These are phyloP conservation scores for Bombus impatiens DNA, from an alignment of 1,140 invertebrate genomes.

Conservation along the genomic window DNA sequence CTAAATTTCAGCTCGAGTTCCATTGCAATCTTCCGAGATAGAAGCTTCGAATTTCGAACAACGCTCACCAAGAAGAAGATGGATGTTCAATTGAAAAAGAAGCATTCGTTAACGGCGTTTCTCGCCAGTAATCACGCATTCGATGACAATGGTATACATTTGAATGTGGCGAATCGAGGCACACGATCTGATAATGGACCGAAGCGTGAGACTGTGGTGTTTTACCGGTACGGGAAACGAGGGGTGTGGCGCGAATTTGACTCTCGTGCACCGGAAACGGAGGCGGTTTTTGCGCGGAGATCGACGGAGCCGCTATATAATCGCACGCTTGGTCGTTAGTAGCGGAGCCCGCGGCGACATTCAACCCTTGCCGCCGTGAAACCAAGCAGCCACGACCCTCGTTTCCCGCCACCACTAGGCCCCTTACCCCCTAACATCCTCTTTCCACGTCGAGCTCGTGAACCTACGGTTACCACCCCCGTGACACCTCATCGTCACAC, in stretches of 20 bases:
- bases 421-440: constrained; percentile 37
- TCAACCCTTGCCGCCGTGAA: constrained; percentile 70
- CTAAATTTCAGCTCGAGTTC: background rate
- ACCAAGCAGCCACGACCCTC: constrained; percentile 62
- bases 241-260: constrained; percentile 50
- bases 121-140: constrained; percentile 26
- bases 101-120: constrained; percentile 15
- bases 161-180: background rate
- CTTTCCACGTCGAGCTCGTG: constrained; percentile 45
- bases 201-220: background rate
- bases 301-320: constrained; percentile 65
- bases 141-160: constrained; percentile 10
- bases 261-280: constrained; percentile 58
- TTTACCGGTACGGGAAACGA: constrained; percentile 26
- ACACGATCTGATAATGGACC: constrained; percentile 39
- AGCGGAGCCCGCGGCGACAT: constrained; percentile 68
- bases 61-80: background rate
- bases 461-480: constrained; percentile 43
- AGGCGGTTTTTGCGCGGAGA: constrained; percentile 66
- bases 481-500: constrained; percentile 53
- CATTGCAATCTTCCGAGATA: background rate
- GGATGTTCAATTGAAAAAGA: constrained; percentile 12
- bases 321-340: constrained; percentile 73
- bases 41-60: background rate
- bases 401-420: constrained; percentile 43